Evolutionary conservation across 2,797 vertebrate species (phyloP).

Genomic region (Periparus ater): DNA sequence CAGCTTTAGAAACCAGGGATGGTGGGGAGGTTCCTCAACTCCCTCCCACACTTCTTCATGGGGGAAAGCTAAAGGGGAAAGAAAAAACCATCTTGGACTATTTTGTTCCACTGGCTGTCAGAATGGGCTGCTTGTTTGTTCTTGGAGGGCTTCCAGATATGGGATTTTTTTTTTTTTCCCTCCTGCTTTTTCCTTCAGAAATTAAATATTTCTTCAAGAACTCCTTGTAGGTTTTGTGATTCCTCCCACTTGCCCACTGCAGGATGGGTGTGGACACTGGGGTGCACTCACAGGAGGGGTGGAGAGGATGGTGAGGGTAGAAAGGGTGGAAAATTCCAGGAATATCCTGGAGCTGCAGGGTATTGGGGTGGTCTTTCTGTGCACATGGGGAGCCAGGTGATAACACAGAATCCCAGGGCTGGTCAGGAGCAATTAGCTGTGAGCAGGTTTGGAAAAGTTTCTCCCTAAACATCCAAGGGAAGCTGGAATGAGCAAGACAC

Average conservation of each 20-base stretch:
- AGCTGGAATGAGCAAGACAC: neutral
- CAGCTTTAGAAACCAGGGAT: neutral
- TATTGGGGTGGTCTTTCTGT: neutral
- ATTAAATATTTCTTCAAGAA: neutral
- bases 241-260: neutral
- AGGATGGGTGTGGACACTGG: neutral
- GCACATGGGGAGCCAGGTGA: accelerated
- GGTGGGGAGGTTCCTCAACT: neutral
- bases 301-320: neutral
- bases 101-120: constrained; percentile 25
- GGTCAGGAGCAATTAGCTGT: neutral
- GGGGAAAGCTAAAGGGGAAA: neutral
- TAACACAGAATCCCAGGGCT: accelerated
- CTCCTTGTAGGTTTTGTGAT: neutral
- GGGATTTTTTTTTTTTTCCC: too few species aligned
- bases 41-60: neutral
- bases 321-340: neutral
- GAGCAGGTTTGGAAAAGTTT: neutral
- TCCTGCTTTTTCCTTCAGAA: neutral
- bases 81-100: neutral
- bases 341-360: neutral
- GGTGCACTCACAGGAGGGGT: accelerated
- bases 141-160: constrained; percentile 3
- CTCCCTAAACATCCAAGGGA: neutral
- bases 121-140: constrained; percentile 15